These are phyloP conservation scores for Solenopsis fugax DNA, from an alignment of 1,140 invertebrate species.

Conservation along the genomic window DNA sequence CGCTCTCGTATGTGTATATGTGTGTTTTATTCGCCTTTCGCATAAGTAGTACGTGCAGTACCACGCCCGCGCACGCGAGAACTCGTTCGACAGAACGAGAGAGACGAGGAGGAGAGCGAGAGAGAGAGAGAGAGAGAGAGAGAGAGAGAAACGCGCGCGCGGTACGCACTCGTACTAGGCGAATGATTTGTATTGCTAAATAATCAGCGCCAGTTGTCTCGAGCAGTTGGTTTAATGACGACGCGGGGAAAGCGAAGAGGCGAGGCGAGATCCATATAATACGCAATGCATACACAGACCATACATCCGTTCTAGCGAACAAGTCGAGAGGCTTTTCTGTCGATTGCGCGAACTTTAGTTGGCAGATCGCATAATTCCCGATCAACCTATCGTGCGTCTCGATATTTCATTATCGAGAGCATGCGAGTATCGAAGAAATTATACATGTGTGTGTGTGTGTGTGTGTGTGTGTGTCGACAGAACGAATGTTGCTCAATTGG, in stretches of 20 bases:
- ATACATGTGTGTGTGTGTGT: not conserved
- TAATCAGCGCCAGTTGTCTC: conserved; percentile 83
- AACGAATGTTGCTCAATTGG: conserved; percentile 45
- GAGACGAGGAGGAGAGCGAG: not conserved
- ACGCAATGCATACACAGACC: conserved; percentile 19
- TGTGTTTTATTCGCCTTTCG: conserved; percentile 59
- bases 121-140: conserved; percentile 6
- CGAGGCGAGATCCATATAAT: conserved; percentile 73
- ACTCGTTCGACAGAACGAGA: conserved; percentile 74
- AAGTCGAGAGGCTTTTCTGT: conserved; percentile 17
- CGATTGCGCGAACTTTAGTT: conserved; percentile 63
- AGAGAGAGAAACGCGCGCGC: not conserved
- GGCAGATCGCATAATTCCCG: conserved; percentile 66
- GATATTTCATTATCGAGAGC: conserved; percentile 57
- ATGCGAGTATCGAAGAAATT: not conserved
- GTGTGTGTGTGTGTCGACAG: not conserved
- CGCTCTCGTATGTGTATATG: conserved; percentile 37
- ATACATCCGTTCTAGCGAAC: not conserved
- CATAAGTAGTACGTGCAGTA: conserved; percentile 76
- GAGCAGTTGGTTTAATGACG: conserved; percentile 84
- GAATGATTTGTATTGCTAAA: conserved; percentile 86
- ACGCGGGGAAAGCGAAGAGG: conserved; percentile 57
- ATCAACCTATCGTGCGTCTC: conserved; percentile 37
- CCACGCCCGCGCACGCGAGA: conserved; percentile 83
- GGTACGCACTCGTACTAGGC: conserved; percentile 67